phyloP scores from a whole-genome alignment of 1,140 invertebrate species.

The Pachyrhynchus sulphureomaculatus region DNA sequence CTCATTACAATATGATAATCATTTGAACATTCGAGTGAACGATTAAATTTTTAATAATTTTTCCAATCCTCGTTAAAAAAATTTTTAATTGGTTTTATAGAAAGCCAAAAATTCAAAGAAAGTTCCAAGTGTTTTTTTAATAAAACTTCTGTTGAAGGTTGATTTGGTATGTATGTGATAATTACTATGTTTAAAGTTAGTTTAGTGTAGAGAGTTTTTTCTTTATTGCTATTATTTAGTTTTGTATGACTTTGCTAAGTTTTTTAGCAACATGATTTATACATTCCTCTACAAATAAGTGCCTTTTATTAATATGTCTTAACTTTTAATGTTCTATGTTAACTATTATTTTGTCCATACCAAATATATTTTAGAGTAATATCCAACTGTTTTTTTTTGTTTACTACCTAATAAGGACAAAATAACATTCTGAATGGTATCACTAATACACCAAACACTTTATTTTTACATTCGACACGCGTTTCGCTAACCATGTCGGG shows the following conservation, averaged over 20 bases:
- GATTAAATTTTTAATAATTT: too few species aligned
- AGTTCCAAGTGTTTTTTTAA: too few species aligned
- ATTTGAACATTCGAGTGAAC: too few species aligned
- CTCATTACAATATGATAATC: too few species aligned
- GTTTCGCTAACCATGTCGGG: too few species aligned
- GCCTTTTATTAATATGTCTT: slow-evolving; percentile 16
- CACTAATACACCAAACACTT: too few species aligned
- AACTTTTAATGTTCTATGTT: slow-evolving; percentile 27
- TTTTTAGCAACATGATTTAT: slow-evolving; percentile 16
- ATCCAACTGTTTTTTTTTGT: slow-evolving; percentile 2
- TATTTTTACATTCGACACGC: too few species aligned
- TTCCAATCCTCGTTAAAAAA: too few species aligned
- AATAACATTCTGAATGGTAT: too few species aligned
- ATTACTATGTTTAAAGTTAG: slow-evolving; percentile 12
- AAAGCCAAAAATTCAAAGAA: too few species aligned
- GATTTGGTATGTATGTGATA: slow-evolving; percentile 27
- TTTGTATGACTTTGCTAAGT: slow-evolving; percentile 12
- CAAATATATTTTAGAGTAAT: slow-evolving; percentile 24
- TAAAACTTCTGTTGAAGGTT: neutral
- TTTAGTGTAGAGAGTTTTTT: neutral
- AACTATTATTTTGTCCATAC: slow-evolving; percentile 23
- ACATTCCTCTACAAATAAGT: slow-evolving; percentile 17
- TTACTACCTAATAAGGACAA: too few species aligned
- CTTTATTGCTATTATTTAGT: slow-evolving; percentile 26
- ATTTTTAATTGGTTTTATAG: too few species aligned